phyloP scores from a whole-genome alignment of 2,797 vertebrate genomes.

The Lerista edwardsae region DNA sequence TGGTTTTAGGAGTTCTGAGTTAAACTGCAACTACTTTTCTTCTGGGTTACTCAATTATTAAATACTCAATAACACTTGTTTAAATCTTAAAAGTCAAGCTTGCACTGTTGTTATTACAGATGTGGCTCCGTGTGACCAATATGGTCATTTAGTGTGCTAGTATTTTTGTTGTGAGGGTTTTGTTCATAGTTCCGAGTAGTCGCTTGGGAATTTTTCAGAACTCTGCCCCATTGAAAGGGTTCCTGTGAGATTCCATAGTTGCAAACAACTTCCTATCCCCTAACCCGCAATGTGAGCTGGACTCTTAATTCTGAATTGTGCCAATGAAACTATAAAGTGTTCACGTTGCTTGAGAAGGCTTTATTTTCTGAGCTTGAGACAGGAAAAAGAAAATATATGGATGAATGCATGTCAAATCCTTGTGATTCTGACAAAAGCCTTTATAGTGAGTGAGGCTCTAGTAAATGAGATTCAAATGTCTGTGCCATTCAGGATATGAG shows the following conservation, averaged over 20 bases:
- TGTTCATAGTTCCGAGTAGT: background rate
- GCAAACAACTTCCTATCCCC: background rate
- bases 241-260: background rate
- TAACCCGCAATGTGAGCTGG: background rate
- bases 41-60: background rate
- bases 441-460: constrained; percentile 71
- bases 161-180: background rate
- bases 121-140: background rate
- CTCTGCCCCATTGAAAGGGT: constrained; percentile 20
- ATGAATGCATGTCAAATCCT: constrained; percentile 74
- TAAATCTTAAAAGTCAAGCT: background rate
- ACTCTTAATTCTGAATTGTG: background rate
- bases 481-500: constrained; percentile 75
- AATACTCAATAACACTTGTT: background rate
- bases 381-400: constrained; percentile 48
- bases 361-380: constrained; percentile 60
- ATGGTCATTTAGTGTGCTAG: background rate
- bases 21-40: background rate
- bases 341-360: background rate
- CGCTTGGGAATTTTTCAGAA: background rate
- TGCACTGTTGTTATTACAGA: background rate
- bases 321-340: background rate
- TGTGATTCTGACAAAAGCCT: constrained; percentile 73
- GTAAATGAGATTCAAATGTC: constrained; percentile 74
- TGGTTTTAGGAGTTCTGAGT: background rate